A percentile compares a stretch with the other conserved stretches of the same genome.
Conservation (phyloP, 2,797 vertebrate species). For the Graptemys geographica region DNA sequence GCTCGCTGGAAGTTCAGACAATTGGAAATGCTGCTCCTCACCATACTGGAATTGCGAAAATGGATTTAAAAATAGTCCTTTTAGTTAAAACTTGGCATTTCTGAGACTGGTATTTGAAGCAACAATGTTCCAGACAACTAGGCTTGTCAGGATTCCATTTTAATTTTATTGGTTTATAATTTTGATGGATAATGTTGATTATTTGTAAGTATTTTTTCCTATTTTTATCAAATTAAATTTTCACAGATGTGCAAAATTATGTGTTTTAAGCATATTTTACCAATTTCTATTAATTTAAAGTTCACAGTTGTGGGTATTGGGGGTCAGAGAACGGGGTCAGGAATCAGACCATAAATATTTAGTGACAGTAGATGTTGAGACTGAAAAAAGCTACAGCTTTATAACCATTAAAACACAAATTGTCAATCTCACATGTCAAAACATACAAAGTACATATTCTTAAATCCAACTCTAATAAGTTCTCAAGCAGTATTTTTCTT, state of each 20-base stretch:
- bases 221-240: neutral
- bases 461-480: neutral
- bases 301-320: neutral
- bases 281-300: neutral
- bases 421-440: neutral
- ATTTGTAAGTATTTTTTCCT: neutral
- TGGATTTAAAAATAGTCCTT: constrained; percentile 31
- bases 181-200: neutral
- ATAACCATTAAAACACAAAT: neutral
- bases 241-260: neutral
- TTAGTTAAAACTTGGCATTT: constrained; percentile 51
- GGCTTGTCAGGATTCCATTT: neutral
- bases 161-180: neutral
- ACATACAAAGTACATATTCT: neutral
- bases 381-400: neutral
- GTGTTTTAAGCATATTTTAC: neutral
- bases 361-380: neutral
- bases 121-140: neutral
- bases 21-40: neutral
- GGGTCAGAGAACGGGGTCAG: neutral
- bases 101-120: neutral
- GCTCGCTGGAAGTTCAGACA: neutral
- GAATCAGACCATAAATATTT: neutral
- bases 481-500: neutral
- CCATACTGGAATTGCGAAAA: neutral